Evolutionary conservation across 2,797 vertebrate species (phyloP).

Genomic region (Brachymystax lenok): DNA sequence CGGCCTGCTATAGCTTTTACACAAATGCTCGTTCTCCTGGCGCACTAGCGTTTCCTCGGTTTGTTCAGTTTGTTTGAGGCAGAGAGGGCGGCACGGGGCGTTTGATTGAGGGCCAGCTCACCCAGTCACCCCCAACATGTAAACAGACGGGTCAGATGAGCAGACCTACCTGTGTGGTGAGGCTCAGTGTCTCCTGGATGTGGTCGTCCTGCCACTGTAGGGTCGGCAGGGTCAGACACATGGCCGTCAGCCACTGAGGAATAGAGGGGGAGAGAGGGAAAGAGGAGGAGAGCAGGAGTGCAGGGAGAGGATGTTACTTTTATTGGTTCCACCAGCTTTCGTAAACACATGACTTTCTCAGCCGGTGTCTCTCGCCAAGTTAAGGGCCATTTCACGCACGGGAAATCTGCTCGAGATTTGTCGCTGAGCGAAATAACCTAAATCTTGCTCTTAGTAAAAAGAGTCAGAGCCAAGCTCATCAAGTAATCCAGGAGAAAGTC

Average conservation of each 20-base stretch:
- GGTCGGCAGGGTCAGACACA: conserved; percentile 23
- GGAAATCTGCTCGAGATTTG: conserved; percentile 42
- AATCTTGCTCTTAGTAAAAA: background rate
- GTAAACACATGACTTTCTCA: conserved; percentile 49
- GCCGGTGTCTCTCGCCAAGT: conserved; percentile 1
- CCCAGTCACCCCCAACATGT: conserved; percentile 14
- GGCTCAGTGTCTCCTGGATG: conserved; percentile 17
- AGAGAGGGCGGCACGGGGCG: background rate
- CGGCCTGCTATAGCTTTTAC: conserved; percentile 15
- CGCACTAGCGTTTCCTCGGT: conserved; percentile 46
- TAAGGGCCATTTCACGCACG: conserved; percentile 20
- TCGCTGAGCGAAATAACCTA: conserved; percentile 6
- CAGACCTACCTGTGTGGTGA: conserved; percentile 23
- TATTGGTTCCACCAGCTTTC: conserved; percentile 23
- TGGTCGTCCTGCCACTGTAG: conserved; percentile 19
- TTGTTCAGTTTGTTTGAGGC: conserved; percentile 23
- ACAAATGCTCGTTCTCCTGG: conserved; percentile 10
- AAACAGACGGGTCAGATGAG: background rate
- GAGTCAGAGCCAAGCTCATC: background rate
- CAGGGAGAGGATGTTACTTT: conserved; percentile 27
- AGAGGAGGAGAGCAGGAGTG: conserved; percentile 7
- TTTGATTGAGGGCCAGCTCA: background rate
- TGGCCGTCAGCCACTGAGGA: conserved; percentile 40
- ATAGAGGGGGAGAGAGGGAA: conserved; percentile 8
- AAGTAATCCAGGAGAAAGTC: background rate